These are phyloP conservation scores for Steinernema carpocapsae DNA, from an alignment of 2,888 invertebrate genomes.

Conservation along the genomic window DNA sequence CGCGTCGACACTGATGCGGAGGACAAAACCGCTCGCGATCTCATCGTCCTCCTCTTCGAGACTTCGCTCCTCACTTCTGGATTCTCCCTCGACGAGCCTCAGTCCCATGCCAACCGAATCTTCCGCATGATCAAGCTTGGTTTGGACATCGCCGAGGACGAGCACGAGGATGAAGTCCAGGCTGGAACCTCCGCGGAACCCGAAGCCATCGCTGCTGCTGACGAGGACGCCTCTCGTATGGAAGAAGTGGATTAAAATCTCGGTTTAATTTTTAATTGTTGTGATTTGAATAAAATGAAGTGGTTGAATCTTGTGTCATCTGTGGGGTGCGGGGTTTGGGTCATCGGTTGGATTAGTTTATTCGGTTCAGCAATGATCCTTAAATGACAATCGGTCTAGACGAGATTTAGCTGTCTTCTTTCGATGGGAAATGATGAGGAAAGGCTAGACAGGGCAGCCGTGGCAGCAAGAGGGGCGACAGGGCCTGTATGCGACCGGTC, in stretches of 20 bases:
- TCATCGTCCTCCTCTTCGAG: slow-evolving; percentile 90
- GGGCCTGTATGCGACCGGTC: too few species aligned
- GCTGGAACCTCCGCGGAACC: slow-evolving; percentile 74
- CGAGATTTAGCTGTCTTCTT: too few species aligned
- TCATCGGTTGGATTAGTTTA: too few species aligned
- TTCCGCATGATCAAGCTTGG: slow-evolving; percentile 97
- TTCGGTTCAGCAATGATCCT: too few species aligned
- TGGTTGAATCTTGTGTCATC: too few species aligned
- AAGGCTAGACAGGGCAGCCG: too few species aligned
- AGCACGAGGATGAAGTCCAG: slow-evolving; percentile 77
- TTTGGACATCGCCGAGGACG: slow-evolving; percentile 80
- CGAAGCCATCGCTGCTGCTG: slow-evolving; percentile 82
- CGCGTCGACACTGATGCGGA: slow-evolving; percentile 96
- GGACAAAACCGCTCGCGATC: slow-evolving; percentile 92
- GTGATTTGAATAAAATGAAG: too few species aligned
- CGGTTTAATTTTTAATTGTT: too few species aligned
- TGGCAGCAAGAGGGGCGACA: too few species aligned
- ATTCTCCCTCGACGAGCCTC: slow-evolving; percentile 89
- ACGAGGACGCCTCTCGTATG: slow-evolving; percentile 93
- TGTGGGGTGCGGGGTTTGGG: too few species aligned
- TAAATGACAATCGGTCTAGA: too few species aligned
- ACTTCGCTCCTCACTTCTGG: slow-evolving; percentile 92
- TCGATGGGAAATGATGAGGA: too few species aligned
- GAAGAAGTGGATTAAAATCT: slow-evolving; percentile 91
- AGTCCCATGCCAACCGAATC: slow-evolving; percentile 84